Evolutionary conservation across 2,797 vertebrate genomes (phyloP).

Genomic region (Mastacembelus armatus): DNA sequence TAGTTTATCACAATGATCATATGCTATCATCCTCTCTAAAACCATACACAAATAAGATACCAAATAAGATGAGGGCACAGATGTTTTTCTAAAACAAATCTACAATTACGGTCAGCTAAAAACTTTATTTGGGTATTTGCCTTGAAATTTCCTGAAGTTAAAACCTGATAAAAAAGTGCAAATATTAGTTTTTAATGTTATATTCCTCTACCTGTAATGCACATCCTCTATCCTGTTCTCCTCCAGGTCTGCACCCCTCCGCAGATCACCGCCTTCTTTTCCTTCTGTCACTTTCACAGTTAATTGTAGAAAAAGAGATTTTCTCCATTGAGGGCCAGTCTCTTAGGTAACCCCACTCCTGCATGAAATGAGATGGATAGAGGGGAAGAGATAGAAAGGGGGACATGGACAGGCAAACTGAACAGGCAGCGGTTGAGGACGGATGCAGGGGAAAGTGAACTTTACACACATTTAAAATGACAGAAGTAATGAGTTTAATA

Average conservation of each 20-base stretch:
- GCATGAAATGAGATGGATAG: conserved; percentile 88
- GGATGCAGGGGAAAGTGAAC: conserved; percentile 53
- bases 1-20: neutral
- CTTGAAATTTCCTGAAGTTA: neutral
- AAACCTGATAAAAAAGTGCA: neutral
- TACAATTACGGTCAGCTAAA: neutral
- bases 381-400: conserved; percentile 69
- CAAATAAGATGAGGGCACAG: too few species aligned
- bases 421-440: conserved; percentile 60
- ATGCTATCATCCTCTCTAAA: neutral
- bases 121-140: neutral
- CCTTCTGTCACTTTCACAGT: conserved; percentile 85
- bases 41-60: neutral
- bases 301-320: conserved; percentile 87
- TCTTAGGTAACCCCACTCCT: conserved; percentile 88
- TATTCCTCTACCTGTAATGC: conserved; percentile 68
- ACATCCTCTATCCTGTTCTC: conserved; percentile 49
- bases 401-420: conserved; percentile 73
- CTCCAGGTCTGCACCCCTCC: conserved; percentile 44
- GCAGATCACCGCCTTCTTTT: conserved; percentile 66
- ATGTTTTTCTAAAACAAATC: neutral
- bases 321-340: conserved; percentile 85
- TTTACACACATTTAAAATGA: conserved; percentile 25
- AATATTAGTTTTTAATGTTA: conserved; percentile 43
- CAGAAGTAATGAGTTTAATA: conserved; percentile 27